phyloP scores from a whole-genome alignment of 2,888 invertebrate species.

The Heteropelma amictum region DNA sequence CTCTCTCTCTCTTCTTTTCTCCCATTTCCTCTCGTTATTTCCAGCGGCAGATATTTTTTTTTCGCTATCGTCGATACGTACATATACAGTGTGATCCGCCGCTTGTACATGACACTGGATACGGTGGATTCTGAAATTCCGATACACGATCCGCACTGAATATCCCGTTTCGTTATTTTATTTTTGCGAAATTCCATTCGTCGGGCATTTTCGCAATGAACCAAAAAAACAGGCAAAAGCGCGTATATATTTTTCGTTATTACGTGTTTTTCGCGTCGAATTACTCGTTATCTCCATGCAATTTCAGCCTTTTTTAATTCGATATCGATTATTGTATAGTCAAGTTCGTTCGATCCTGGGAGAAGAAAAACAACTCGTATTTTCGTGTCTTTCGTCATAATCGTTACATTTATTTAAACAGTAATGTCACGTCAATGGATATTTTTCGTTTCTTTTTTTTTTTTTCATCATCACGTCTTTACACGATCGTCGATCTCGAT shows the following conservation, averaged over 20 bases:
- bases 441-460: slow-evolving; percentile 58
- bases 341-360: neutral
- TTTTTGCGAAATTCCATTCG: too few relatives aligned
- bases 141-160: neutral
- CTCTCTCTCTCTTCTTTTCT: neutral
- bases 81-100: neutral
- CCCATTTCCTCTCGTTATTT: neutral
- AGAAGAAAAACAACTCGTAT: neutral
- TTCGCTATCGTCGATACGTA: neutral
- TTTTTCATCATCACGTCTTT: slow-evolving; percentile 54
- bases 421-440: slow-evolving; percentile 72
- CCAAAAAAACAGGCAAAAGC: too few relatives aligned
- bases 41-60: neutral
- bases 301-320: too few relatives aligned
- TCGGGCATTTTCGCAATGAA: too few relatives aligned
- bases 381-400: slow-evolving; percentile 63
- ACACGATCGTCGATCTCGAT: slow-evolving; percentile 62
- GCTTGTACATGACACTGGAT: too few relatives aligned
- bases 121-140: too few relatives aligned
- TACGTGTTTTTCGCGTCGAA: too few relatives aligned
- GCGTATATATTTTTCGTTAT: too few relatives aligned
- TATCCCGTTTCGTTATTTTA: neutral
- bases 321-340: too few relatives aligned
- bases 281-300: too few relatives aligned
- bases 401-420: slow-evolving; percentile 75